Evolutionary conservation across 2,888 invertebrate genomes (phyloP).

Genomic region (Patella caerulea): DNA sequence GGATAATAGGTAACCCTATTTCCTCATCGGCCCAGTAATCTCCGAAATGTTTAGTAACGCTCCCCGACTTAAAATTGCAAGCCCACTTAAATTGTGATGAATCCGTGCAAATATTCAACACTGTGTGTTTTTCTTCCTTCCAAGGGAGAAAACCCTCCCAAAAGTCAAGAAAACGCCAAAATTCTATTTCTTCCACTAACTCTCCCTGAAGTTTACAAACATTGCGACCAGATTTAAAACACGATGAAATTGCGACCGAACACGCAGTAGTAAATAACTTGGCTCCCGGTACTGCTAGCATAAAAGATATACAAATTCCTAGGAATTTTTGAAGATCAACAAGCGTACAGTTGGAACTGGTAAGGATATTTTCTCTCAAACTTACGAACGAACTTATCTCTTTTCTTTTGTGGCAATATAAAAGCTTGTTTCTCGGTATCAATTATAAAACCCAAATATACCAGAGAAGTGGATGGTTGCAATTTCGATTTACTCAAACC

Average conservation of each 20-base stretch:
- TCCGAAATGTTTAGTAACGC: not conserved
- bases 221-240: not conserved
- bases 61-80: not conserved
- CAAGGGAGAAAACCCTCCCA: not conserved
- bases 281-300: not conserved
- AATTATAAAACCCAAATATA: conserved; percentile 6
- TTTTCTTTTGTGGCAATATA: not conserved
- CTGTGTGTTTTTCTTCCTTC: not conserved
- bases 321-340: too few species aligned
- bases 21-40: not conserved
- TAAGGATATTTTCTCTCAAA: not conserved
- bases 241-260: not conserved
- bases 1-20: not conserved
- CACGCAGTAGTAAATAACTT: not conserved
- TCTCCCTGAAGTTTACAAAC: too few species aligned
- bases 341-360: not conserved
- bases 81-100: not conserved
- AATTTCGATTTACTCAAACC: not conserved
- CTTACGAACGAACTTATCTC: not conserved
- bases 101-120: not conserved
- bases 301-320: conserved; percentile 1
- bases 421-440: not conserved
- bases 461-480: not conserved
- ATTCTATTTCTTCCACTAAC: too few species aligned
- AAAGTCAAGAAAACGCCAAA: not conserved